phyloP scores from a whole-genome alignment of 1,140 invertebrate genomes.

The Neotoxoptera formosana region DNA sequence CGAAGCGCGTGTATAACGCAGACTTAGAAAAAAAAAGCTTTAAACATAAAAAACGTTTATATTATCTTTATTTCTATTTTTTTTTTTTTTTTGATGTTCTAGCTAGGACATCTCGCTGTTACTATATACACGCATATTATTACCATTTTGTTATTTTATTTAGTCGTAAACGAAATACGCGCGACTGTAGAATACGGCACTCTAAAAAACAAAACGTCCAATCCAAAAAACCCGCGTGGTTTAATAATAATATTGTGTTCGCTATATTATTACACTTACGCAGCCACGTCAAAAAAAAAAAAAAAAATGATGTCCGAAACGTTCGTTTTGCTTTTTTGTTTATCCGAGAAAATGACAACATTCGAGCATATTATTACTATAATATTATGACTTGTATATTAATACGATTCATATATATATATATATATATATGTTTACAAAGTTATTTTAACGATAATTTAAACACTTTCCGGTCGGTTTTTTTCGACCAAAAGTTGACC shows the following conservation, averaged over 20 bases:
- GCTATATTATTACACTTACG: neutral
- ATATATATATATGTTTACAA: neutral
- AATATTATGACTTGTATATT: neutral
- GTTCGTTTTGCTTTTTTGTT: neutral
- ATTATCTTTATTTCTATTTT: neutral
- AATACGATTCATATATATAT: neutral
- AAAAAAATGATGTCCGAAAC: neutral
- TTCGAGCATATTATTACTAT: neutral
- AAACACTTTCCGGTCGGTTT: neutral
- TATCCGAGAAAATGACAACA: neutral
- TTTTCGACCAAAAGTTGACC: neutral
- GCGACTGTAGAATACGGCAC: neutral
- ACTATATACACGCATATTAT: neutral
- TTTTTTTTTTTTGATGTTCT: neutral
- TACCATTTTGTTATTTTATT: neutral
- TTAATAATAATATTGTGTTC: neutral
- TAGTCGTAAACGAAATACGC: neutral
- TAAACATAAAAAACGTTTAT: neutral
- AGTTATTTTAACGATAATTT: neutral
- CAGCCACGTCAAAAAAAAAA: neutral
- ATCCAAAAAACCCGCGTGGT: neutral
- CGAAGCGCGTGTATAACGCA: neutral
- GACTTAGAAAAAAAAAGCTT: neutral
- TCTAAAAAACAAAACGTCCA: neutral
- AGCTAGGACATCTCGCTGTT: neutral